phyloP scores from a whole-genome alignment of 2,113 vertebrate genomes.

The Pseudorasbora parva region DNA sequence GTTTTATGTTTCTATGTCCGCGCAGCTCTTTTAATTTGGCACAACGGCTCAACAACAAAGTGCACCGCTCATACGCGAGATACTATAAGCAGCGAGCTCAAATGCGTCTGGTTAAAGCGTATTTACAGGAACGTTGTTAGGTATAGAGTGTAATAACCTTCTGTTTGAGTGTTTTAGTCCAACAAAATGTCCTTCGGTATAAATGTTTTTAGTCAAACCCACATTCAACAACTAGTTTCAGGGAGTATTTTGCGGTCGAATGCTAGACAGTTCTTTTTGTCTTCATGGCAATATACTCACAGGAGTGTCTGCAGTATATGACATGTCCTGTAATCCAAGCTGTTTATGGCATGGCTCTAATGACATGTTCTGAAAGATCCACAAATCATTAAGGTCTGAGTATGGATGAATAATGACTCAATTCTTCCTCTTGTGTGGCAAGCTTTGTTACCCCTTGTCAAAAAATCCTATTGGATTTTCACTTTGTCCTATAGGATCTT shows the following conservation, averaged over 20 bases:
- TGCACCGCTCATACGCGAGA: neutral
- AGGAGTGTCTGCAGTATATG: constrained; percentile 1
- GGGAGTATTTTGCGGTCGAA: neutral
- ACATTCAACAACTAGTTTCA: constrained; percentile 13
- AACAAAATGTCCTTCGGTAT: neutral
- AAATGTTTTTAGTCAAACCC: constrained; percentile 1
- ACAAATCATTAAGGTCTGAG: constrained; percentile 37
- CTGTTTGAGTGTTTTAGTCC: neutral
- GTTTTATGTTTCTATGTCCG: too few species aligned
- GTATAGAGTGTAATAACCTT: neutral
- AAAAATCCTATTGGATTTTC: too few species aligned
- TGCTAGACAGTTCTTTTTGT: constrained; percentile 19
- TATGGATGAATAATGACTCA: constrained; percentile 27
- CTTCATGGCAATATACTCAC: constrained; percentile 3
- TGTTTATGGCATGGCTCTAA: constrained; percentile 24
- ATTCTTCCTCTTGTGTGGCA: constrained; percentile 26
- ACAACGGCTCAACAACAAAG: neutral
- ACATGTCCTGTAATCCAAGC: constrained; percentile 34
- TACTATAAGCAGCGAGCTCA: neutral
- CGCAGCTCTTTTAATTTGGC: neutral
- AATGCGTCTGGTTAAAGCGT: neutral
- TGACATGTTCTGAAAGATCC: constrained; percentile 30
- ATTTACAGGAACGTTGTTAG: neutral
- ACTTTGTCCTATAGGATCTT: too few species aligned
- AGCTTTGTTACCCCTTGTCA: too few species aligned